phyloP scores from a whole-genome alignment of 2,113 vertebrate species.

The Rostratula benghalensis region DNA sequence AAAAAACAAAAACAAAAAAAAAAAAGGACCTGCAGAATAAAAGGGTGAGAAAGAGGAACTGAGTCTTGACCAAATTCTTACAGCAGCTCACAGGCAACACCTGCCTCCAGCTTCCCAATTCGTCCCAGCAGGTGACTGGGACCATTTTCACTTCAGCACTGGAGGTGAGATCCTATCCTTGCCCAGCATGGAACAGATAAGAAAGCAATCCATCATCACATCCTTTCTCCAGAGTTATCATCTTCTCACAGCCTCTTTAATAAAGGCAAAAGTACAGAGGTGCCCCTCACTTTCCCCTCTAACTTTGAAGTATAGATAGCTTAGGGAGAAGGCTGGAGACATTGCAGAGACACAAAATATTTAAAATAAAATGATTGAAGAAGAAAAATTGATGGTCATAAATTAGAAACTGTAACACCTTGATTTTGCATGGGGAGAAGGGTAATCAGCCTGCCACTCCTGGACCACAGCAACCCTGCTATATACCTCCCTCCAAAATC shows the following conservation, averaged over 20 bases:
- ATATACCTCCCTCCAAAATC: not conserved
- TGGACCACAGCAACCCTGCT: not conserved
- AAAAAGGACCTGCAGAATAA: not conserved
- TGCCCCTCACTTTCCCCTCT: not conserved
- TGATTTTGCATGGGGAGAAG: not conserved
- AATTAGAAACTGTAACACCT: not conserved
- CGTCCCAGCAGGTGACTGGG: not conserved
- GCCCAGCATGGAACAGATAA: not conserved
- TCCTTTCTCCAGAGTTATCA: not conserved
- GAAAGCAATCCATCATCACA: not conserved
- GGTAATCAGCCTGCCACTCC: not conserved
- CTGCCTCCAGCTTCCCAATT: not conserved
- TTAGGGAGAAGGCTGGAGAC: not conserved
- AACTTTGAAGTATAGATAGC: not conserved
- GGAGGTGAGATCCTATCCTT: not conserved
- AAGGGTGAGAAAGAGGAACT: not conserved
- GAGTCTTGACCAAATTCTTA: fast-evolving
- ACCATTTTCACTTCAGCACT: not conserved
- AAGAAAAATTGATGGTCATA: not conserved
- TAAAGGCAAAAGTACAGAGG: not conserved
- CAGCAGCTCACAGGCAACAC: not conserved
- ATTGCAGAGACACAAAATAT: not conserved
- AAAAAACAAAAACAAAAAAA: not conserved
- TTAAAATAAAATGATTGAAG: not conserved
- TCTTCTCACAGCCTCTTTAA: not conserved